Base-by-base conservation (phyloP, 2,797 vertebrate genomes). In the Coracias cyanogaster region DNA sequence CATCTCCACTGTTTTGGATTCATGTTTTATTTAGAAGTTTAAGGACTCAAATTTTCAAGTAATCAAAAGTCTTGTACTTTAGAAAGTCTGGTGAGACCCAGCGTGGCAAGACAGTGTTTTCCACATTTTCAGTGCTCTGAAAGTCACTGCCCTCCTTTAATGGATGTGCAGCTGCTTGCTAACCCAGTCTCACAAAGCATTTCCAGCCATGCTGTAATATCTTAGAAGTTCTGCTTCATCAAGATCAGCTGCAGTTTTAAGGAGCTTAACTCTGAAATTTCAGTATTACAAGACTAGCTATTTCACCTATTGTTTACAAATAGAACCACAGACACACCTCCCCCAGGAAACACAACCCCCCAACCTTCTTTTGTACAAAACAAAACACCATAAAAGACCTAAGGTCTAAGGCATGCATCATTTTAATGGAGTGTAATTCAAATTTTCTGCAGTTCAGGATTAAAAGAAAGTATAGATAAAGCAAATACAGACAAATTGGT, bases 191-290 rank as follows among this genome's bases (percentile, higher is more conserved):
- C 64, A 94, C 31, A 74, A 93, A 86, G 90, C 49, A 79, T 87
- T 96, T 96, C 86, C 83, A 95, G 77, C 60, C 73, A 82, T 49
- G 64, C 45, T 73, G 71, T 86, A 94, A 78, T 66, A 61, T 64
- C 80, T 89, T 90, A 65, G 31, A 93, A 93, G 46, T 89, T 85
- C 52, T 77, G 62, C 41, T 91, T 90, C 90, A 89, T 55, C 51
- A 80, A 72, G 64, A 77, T 89, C 66, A 82, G 55, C 25, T 64
- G 13, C 41, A 91, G 22, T 41, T 91, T 93, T 88, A 88, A 41
- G 46, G 25, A 86, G 51, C 46, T 82, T 60, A 93, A 43, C 60
- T 91, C 43, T 43, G 35, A 91, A 82, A 77, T 76, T 73, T 76
- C 33, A 57, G 13, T 39, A 67, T 12, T 58, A 69, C 35, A 78